Evolutionary conservation across 1,140 invertebrate species (phyloP).

Genomic region (Nautilus pompilius): DNA sequence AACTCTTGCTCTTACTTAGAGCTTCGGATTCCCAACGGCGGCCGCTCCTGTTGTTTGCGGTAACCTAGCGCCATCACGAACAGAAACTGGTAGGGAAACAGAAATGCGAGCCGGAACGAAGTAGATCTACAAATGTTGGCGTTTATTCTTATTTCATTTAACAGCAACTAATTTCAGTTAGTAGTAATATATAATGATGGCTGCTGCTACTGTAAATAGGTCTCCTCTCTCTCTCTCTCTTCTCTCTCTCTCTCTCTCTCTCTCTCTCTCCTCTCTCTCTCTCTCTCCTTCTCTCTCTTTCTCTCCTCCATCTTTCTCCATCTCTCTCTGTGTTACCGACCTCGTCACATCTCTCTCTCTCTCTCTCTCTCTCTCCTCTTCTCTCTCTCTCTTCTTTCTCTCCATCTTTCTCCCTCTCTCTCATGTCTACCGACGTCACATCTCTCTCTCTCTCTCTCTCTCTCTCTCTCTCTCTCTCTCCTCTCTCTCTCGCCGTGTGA

Average conservation of each 20-base stretch:
- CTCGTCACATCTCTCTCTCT: slow-evolving; percentile 3
- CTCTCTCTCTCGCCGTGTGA: not conserved
- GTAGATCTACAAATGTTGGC: too few species aligned
- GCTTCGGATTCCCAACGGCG: too few species aligned
- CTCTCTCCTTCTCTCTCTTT: not conserved
- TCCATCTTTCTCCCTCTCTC: not conserved
- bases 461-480: slow-evolving; percentile 8
- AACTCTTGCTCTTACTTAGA: too few species aligned
- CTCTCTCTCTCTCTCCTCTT: not conserved
- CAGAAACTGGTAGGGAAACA: too few species aligned
- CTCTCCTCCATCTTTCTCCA: not conserved
- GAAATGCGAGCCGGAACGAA: too few species aligned
- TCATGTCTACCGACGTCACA: too few species aligned
- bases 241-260: not conserved
- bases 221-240: not conserved
- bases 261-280: not conserved
- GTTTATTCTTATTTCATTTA: too few species aligned
- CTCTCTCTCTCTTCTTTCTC: not conserved
- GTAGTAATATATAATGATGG: too few species aligned
- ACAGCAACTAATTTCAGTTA: too few species aligned
- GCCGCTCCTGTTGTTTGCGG: too few species aligned
- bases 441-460: slow-evolving; percentile 4
- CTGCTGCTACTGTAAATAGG: not conserved
- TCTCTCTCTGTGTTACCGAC: not conserved
- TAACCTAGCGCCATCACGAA: too few species aligned